phyloP scores from a whole-genome alignment of 2,888 invertebrate genomes.

The Nasonia oneida region DNA sequence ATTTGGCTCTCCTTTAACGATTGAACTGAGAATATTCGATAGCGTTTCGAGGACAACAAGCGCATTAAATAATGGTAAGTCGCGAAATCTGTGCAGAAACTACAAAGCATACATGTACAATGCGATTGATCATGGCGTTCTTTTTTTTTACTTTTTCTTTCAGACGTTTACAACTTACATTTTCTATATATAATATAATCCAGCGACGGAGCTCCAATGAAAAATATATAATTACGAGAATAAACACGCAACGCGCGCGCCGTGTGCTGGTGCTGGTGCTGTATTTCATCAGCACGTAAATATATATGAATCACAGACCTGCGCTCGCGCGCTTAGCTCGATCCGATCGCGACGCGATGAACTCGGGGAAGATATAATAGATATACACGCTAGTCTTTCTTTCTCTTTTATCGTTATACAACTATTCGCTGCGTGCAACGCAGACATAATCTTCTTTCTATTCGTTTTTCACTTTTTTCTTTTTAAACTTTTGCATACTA shows the following conservation, averaged over 20 bases:
- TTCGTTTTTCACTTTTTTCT: conserved; percentile 16
- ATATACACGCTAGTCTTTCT: conserved; percentile 41
- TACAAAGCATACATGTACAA: conserved; percentile 62
- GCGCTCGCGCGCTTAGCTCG: conserved; percentile 54
- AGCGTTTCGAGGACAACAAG: background rate
- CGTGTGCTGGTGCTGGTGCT: background rate
- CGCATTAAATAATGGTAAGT: background rate
- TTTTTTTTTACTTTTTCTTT: conserved; percentile 6
- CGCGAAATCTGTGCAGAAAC: conserved; percentile 62
- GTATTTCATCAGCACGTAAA: conserved; percentile 39
- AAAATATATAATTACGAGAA: conserved; percentile 57
- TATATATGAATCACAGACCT: conserved; percentile 61
- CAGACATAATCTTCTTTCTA: conserved; percentile 32
- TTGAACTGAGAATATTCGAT: background rate
- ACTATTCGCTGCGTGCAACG: conserved; percentile 45
- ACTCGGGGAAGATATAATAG: conserved; percentile 26
- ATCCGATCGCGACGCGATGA: conserved; percentile 33
- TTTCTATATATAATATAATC: conserved; percentile 47
- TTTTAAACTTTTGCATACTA: background rate
- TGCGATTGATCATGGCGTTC: conserved; percentile 26
- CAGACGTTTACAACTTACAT: conserved; percentile 37
- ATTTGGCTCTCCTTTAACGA: background rate
- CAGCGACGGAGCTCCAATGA: conserved; percentile 56
- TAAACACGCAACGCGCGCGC: conserved; percentile 39
- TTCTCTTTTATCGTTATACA: conserved; percentile 39